phyloP scores from a whole-genome alignment of 2,113 vertebrate genomes.

The Ailurus styani region DNA sequence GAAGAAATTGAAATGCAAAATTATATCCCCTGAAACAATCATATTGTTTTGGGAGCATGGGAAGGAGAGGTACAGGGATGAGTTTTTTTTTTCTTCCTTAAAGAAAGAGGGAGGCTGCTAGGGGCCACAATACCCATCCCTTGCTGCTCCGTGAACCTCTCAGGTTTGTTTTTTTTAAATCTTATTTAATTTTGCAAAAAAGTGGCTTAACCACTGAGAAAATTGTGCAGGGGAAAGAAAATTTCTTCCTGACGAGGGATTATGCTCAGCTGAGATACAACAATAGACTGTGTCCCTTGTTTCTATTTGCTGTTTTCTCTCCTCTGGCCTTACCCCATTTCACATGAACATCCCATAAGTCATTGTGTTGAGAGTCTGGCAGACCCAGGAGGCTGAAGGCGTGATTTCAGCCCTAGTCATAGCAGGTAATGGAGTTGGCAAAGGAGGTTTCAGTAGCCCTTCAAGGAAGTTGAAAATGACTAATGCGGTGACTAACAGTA shows the following conservation, averaged over 20 bases:
- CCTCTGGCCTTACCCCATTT: constrained; percentile 36
- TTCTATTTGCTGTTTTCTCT: constrained; percentile 32
- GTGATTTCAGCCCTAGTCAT: constrained; percentile 34
- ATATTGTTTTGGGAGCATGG: constrained; percentile 59
- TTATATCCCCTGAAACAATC: constrained; percentile 72
- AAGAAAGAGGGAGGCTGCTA: not conserved
- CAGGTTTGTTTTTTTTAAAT: not conserved
- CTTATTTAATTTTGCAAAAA: constrained; percentile 76
- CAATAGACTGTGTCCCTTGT: constrained; percentile 45
- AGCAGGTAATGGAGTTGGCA: constrained; percentile 46
- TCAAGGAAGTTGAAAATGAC: constrained; percentile 44
- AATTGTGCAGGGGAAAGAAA: constrained; percentile 72
- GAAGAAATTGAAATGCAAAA: constrained; percentile 78
- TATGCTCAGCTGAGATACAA: constrained; percentile 66
- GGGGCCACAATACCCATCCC: constrained; percentile 49
- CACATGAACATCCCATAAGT: constrained; percentile 20
- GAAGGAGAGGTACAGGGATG: constrained; percentile 50
- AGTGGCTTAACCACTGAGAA: constrained; percentile 73
- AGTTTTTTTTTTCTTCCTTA: not conserved
- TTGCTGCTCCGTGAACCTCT: constrained; percentile 47
- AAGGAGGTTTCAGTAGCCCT: constrained; percentile 40
- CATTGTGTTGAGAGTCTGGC: constrained; percentile 28
- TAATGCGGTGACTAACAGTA: not conserved
- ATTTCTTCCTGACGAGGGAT: constrained; percentile 75
- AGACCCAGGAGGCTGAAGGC: not conserved